Evolutionary conservation across 92 coral and sea anemone genomes (phyloP).

Genomic region (Plumapathes pennacea): DNA sequence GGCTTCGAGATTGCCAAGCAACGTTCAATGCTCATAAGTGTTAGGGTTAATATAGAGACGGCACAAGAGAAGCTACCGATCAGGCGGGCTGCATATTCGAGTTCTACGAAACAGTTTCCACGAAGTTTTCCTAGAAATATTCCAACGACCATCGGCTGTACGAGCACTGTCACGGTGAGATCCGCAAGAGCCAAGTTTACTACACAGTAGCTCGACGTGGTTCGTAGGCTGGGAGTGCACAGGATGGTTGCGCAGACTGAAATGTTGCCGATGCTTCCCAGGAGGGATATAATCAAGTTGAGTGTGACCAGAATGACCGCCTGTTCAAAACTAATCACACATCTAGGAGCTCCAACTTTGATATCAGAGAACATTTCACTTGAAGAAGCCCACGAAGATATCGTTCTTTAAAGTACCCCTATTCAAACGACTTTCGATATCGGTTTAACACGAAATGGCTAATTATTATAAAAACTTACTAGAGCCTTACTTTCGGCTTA

Average conservation of each 20-base stretch:
- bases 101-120: conserved; percentile 58
- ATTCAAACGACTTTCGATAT: no score
- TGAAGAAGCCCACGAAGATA: background rate
- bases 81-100: conserved; percentile 59
- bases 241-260: conserved; percentile 48
- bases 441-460: no score
- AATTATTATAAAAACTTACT: no score
- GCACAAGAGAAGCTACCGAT: conserved; percentile 62
- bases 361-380: conserved; percentile 46
- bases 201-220: conserved; percentile 61
- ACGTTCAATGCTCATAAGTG: conserved; percentile 69
- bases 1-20: conserved; percentile 61
- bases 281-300: conserved; percentile 32
- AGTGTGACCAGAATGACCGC: conserved; percentile 24
- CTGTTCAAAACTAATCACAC: conserved; percentile 12
- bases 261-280: conserved; percentile 58
- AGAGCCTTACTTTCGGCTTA: no score
- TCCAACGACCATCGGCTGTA: conserved; percentile 42
- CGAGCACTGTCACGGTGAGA: conserved; percentile 38
- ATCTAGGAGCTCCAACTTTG: conserved; percentile 21
- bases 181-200: conserved; percentile 56
- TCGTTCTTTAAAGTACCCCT: no score
- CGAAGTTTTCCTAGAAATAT: conserved; percentile 46
- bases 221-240: conserved; percentile 49
- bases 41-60: conserved; percentile 49